Evolutionary conservation across 2,113 vertebrate genomes (phyloP), one percentile per base, ranked within the genome.

Genomic region (Pseudolaguvia tuberculata): DNA sequence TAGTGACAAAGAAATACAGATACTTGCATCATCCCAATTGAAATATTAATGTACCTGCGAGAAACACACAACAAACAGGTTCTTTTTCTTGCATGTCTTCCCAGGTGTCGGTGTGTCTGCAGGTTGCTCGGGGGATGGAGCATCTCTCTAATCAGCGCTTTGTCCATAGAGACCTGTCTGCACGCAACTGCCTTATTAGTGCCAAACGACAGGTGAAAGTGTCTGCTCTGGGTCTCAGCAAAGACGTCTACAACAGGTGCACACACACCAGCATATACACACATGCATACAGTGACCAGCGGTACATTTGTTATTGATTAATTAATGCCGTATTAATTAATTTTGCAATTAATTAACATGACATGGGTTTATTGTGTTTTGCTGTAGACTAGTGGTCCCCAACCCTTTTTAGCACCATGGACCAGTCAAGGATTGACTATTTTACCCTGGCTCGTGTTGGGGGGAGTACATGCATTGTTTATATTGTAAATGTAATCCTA

Each of bases 231-330:
- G 91, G 92, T 39, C 92, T 94, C 85, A 94, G 92, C 88, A 94
- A 94, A 84, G 93, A 94, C 0, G 93, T 94, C 6, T 94, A 94
- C 84, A 93, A 90, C 89, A 93, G 93, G 93, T 94, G 85, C 42
- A 81, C 5, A 18, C 6, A 50, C 21, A 65, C 11, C 3, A 3
- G 6, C 6, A 35, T 3, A n/a, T 17, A 18, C 59, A 53, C 25
- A n/a, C 47, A 51, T 1, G 17, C 8, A 27, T 23, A 17, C 25
- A 27, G 23, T 8, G 21, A 14, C 21, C n/a, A 35, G 31, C n/a
- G n/a, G n/a, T n/a, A n/a, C n/a, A n/a, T n/a, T n/a, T n/a, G n/a
- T n/a, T n/a, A n/a, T n/a, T n/a, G n/a, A n/a, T n/a, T n/a, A n/a
- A n/a, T n/a, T n/a, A n/a, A n/a, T n/a, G n/a, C n/a, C n/a, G n/a